Base-by-base conservation (phyloP, 2,113 vertebrate genomes). In the Leiothrix lutea region DNA sequence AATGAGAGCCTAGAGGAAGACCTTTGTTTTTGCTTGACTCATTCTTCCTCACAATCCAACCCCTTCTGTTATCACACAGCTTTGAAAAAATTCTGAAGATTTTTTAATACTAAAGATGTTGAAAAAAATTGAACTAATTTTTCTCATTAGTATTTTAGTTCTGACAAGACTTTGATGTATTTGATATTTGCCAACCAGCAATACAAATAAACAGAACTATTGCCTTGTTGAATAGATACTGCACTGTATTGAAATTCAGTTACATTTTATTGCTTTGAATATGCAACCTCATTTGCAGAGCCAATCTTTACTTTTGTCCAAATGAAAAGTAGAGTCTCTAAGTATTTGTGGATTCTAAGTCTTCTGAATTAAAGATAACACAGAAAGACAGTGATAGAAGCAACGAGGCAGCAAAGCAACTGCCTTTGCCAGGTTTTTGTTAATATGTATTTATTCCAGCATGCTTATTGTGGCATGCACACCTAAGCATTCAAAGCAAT, bases 361-460 rank as follows among this genome's bases (percentile, higher is more conserved):
- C n/a, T 60, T 79, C 53, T 74, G 11, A 88, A 84, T 35, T 12
- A 38, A 87, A 31, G 17, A 53, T 93, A 94, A 86, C 22, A 69
- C 33, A 72, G 14, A 66, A 83, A 87, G 31, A 80, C 53, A 18
- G 75, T 78, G 79, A 90, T 38, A 47, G 71, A 95, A 82, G 66
- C 80, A 95, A 86, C 36, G 61, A 96, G 79, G 35, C 64, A 91
- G 54, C 54, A 82, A 94, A 91, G 24, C 48, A 89, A 80, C 11
- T 58, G 35, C 45, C 36, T 71, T 66, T 24, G 40, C 36, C 80
- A 94, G 73, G 69, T 87, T 71, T 94, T 73, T 71, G 20, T 44
- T 60, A 82, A 86, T n/a, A 67, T 62, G 56, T 78, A 53, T 79
- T 97, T 93, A 80, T 87, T 74, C 38, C 40, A 85, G 42, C 50